A percentile compares a stretch with the other conserved stretches of the same genome.
Conservation (phyloP, 2,113 vertebrate species). For the Origma solitaria region DNA sequence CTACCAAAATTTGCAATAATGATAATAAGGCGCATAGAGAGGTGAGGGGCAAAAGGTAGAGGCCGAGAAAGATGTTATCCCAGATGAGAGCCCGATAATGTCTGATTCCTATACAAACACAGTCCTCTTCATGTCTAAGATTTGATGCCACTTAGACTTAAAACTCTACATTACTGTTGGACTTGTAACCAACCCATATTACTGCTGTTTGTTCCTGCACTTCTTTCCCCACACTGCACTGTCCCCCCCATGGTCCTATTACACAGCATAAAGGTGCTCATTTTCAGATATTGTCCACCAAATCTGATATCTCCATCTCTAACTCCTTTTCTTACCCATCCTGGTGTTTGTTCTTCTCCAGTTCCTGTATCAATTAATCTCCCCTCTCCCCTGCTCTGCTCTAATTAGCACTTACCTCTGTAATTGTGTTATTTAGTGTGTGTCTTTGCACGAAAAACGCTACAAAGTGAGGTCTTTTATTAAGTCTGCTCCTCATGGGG, state of each 20-base stretch:
- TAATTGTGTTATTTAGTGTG: neutral
- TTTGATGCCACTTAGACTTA: neutral
- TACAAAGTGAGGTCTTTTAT: neutral
- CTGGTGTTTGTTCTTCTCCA: neutral
- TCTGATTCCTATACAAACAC: neutral
- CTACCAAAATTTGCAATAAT: neutral
- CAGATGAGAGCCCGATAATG: neutral
- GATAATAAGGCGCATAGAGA: neutral
- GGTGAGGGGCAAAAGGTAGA: neutral
- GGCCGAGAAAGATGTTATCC: neutral
- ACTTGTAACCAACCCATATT: neutral
- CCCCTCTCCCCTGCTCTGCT: neutral
- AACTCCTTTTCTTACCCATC: neutral
- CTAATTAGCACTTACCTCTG: neutral
- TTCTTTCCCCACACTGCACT: neutral
- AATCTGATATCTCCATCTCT: neutral
- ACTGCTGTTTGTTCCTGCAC: neutral
- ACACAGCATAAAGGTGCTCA: neutral
- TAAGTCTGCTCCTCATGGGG: neutral
- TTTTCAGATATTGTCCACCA: neutral
- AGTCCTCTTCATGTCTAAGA: accelerated
- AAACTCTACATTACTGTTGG: neutral
- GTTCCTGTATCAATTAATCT: neutral
- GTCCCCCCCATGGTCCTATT: neutral
- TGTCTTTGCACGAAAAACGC: neutral